phyloP scores from a whole-genome alignment of 2,113 vertebrate species.

The Hiodon alosoides region DNA sequence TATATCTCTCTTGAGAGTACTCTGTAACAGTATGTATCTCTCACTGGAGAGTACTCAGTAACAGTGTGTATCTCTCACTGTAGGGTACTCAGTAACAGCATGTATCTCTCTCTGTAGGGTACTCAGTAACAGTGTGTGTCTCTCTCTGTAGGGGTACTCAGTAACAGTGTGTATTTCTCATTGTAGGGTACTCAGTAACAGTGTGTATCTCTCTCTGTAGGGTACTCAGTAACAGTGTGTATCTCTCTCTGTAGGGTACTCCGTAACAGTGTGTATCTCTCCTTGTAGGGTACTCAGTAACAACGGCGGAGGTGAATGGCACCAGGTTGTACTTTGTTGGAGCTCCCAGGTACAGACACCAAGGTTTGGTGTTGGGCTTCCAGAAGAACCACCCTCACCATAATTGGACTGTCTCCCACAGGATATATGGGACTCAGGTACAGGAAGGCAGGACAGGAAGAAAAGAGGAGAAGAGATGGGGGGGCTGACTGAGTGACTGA shows the following conservation, averaged over 20 bases:
- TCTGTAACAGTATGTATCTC: no score
- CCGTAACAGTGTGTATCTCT: not conserved
- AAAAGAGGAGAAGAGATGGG: not conserved
- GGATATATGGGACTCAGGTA: conserved; percentile 37
- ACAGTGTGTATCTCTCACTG: no score
- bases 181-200: no score
- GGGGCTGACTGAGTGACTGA: no score
- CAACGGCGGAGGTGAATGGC: conserved; percentile 17
- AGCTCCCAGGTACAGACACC: conserved; percentile 56
- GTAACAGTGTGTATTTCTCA: no score
- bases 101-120: no score
- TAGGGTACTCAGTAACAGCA: no score
- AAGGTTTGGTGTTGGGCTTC: conserved; percentile 52
- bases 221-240: not conserved
- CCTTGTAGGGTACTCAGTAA: conserved; percentile 38
- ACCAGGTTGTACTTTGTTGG: conserved; percentile 44
- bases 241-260: not conserved
- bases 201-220: not conserved
- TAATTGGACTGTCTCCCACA: conserved; percentile 25
- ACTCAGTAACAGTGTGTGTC: no score
- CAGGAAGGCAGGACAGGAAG: not conserved
- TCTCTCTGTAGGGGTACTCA: not conserved
- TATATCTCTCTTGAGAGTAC: no score
- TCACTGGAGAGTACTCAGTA: no score
- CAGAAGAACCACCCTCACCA: not conserved